Base-by-base conservation (phyloP, 2,113 vertebrate genomes). In the Eulemur macaco region DNA sequence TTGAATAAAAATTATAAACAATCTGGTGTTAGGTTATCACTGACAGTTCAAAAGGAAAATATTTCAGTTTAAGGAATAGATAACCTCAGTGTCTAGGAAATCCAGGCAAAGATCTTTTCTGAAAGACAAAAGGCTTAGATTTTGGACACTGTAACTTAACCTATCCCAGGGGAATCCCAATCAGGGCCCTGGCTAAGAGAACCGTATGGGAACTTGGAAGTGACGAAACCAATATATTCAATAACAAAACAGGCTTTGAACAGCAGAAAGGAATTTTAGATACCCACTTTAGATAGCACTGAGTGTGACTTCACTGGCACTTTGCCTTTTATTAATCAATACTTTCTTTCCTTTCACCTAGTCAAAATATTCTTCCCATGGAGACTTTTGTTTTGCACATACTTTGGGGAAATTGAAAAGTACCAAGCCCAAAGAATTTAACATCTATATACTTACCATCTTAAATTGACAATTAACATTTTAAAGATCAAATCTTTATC, bases 1-100 rank as follows among this genome's bases (percentile, higher is more conserved):
- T 89, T 86, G 68, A 97, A 97, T 97, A 96, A 98, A 96, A 96
- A 80, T 27, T 63, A 68, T 50, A 21, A 95, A 63, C 5, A 78
- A 58, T 42, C 34, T 84, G 27, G 8, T 73, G 25, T 69, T 73
- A 87, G 54, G 39, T 21, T 50, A 77, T 91, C 64, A 91, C 20
- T 81, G 42, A n/a, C 42, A 66, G 23, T 91, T 68, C 52, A 47
- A 64, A 86, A 96, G 81, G 18, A 60, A 87, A 95, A 58, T 39
- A 58, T n/a, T 86, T 89, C 71, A 87, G 14, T 66, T 68, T 85
- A 73, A 89, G 84, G 34, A 94, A 64, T 82, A n/a, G 27, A 9
- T n/a, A 74, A 69, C 52, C 4, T 95, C 34, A 88, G 17, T 31
- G 50, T 20, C 42, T 23, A 88, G 66, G 29, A 71, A 56, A 54